Percentiles rank a stretch among this genome's conserved stretches.
phyloP scores from a whole-genome alignment of 2,888 invertebrate species.

The Marronus borbonicus region DNA sequence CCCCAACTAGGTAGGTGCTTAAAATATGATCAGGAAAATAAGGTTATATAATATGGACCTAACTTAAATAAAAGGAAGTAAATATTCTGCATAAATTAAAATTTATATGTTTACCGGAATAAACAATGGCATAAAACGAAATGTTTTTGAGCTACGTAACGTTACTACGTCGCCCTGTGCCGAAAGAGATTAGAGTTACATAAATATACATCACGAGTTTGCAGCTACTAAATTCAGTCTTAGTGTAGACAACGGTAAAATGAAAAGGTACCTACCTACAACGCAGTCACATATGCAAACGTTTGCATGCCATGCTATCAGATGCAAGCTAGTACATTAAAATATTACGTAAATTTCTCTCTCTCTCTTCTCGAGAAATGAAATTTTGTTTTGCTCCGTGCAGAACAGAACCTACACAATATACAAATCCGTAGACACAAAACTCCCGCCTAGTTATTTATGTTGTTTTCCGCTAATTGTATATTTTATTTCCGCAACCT shows the following conservation, averaged over 20 bases:
- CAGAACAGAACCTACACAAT: neutral
- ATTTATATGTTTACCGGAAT: neutral
- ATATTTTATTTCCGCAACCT: slow-evolving; percentile 20
- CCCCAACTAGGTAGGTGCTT: too few species aligned
- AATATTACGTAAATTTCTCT: slow-evolving; percentile 27
- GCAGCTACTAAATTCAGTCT: neutral
- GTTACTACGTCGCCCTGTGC: neutral
- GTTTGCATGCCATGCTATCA: neutral
- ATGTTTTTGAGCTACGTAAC: slow-evolving; percentile 9
- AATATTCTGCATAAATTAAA: too few species aligned
- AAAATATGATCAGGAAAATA: too few species aligned
- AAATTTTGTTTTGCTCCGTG: slow-evolving; percentile 22
- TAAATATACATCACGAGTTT: slow-evolving; percentile 17
- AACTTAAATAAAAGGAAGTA: too few species aligned
- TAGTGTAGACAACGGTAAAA: slow-evolving; percentile 13
- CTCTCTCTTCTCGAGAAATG: slow-evolving; percentile 14
- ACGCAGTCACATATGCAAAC: too few species aligned
- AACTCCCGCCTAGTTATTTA: slow-evolving; percentile 13
- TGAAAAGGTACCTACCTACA: neutral
- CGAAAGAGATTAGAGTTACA: slow-evolving; percentile 14
- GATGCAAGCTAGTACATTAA: slow-evolving; percentile 1
- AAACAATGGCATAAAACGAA: neutral
- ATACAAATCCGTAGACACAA: neutral
- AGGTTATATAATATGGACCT: too few species aligned
- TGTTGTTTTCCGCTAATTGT: slow-evolving; percentile 36